Percentiles rank a stretch among this genome's conserved stretches.
Evolutionary conservation across 2,797 vertebrate species (phyloP).

Genomic region (Phrynocephalus vlangalii): DNA sequence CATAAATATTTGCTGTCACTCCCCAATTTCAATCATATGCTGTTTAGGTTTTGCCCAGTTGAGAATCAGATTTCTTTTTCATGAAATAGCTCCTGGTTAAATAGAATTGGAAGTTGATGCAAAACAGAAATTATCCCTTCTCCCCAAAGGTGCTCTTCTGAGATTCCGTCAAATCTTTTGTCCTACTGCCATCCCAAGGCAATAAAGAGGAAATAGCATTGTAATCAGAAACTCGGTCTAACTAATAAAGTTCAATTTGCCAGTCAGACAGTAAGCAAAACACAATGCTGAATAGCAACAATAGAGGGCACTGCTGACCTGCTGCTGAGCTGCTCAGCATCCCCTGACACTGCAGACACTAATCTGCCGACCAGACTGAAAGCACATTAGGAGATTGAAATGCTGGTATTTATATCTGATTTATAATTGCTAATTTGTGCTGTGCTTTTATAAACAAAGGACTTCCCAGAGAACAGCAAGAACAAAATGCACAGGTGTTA

Average conservation of each 20-base stretch:
- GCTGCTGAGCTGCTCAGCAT: constrained; percentile 2
- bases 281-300: constrained; percentile 8
- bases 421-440: constrained; percentile 15
- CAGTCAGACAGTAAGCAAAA: not conserved
- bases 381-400: constrained; percentile 46
- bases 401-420: constrained; percentile 15
- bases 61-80: constrained; percentile 8
- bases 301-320: constrained; percentile 66
- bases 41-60: constrained; percentile 15
- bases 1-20: constrained; percentile 16
- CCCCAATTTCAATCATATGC: constrained; percentile 14
- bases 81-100: constrained; percentile 14
- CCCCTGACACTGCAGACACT: not conserved
- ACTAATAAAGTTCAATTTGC: constrained; percentile 35
- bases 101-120: constrained; percentile 15
- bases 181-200: constrained; percentile 38
- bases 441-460: constrained; percentile 11
- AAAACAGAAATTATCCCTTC: constrained; percentile 26
- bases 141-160: constrained; percentile 43
- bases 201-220: constrained; percentile 46
- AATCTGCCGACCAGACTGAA: constrained; percentile 32
- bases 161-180: constrained; percentile 43
- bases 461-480: not conserved
- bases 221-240: constrained; percentile 43
- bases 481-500: not conserved